These are phyloP conservation scores for Monopterus albus DNA, from an alignment of 2,113 vertebrate genomes.

Conservation along the genomic window DNA sequence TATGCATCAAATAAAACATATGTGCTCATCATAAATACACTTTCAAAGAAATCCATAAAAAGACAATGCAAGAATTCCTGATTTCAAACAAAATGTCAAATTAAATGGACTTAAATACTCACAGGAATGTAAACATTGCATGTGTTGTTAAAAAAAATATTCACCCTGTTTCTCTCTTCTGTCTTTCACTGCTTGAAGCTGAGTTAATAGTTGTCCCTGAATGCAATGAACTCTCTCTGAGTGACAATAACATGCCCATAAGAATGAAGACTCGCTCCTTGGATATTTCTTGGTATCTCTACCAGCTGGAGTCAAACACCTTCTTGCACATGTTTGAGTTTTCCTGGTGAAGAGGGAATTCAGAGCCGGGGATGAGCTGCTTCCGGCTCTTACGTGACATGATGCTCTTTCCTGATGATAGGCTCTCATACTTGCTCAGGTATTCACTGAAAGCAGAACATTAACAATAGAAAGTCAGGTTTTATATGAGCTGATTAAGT, in stretches of 20 bases:
- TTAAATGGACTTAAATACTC: constrained; percentile 89
- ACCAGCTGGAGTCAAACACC: constrained; percentile 86
- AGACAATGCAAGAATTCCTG: constrained; percentile 53
- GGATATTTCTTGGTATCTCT: constrained; percentile 44
- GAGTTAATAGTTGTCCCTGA: constrained; percentile 50
- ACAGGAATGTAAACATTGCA: constrained; percentile 93
- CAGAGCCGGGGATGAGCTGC: constrained; percentile 83
- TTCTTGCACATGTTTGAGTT: constrained; percentile 96
- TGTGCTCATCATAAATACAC: constrained; percentile 73
- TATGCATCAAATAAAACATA: constrained; percentile 36
- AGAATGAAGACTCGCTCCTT: constrained; percentile 5
- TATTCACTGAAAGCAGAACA: constrained; percentile 78
- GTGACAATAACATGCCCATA: constrained; percentile 6
- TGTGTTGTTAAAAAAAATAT: constrained; percentile 65
- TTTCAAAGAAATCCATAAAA: constrained; percentile 64
- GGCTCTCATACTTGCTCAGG: constrained; percentile 87
- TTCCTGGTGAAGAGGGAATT: constrained; percentile 95
- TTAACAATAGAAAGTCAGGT: background rate
- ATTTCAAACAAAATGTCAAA: constrained; percentile 56
- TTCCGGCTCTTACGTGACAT: constrained; percentile 79
- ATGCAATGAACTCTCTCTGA: constrained; percentile 34
- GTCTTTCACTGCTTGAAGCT: constrained; percentile 23
- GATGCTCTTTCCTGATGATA: constrained; percentile 84
- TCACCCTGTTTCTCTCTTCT: constrained; percentile 39
- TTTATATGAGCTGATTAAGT: background rate